Evolutionary conservation across 2,113 vertebrate species (phyloP).

Genomic region (Pomatostomus ruficeps): DNA sequence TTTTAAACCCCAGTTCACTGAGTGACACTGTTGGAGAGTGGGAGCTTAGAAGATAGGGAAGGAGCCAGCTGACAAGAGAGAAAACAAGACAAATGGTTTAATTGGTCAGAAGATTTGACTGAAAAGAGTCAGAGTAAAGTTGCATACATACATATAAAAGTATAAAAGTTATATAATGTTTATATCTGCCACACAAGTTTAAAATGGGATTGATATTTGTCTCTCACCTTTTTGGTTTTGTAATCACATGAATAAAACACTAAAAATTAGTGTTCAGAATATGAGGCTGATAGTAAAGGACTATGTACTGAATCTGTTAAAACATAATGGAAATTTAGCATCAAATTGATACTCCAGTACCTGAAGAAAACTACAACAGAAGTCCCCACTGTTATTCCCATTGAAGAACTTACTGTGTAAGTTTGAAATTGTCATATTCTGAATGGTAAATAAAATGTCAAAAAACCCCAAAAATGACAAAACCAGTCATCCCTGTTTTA

Average conservation of each 20-base stretch:
- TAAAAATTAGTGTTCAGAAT: not conserved
- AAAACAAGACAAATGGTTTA: not conserved
- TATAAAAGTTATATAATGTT: not conserved
- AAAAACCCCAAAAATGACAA: not conserved
- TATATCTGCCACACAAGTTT: not conserved
- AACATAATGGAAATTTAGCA: not conserved
- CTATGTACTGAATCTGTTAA: not conserved
- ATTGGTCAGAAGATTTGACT: not conserved
- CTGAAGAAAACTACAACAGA: not conserved
- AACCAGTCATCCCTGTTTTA: not conserved
- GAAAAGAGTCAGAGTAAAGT: not conserved
- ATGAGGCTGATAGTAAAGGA: not conserved
- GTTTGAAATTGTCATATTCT: not conserved
- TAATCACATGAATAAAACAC: not conserved
- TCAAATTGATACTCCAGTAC: not conserved
- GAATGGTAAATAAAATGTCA: not conserved
- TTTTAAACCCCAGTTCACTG: not conserved
- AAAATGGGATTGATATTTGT: not conserved
- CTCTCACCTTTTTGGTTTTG: not conserved
- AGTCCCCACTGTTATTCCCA: not conserved
- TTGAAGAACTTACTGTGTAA: not conserved
- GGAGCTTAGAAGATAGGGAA: not conserved
- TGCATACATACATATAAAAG: not conserved
- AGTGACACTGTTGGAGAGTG: not conserved
- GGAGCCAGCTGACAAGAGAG: not conserved